Conservation (phyloP, 2,797 vertebrate genomes). For the Psittacula echo region DNA sequence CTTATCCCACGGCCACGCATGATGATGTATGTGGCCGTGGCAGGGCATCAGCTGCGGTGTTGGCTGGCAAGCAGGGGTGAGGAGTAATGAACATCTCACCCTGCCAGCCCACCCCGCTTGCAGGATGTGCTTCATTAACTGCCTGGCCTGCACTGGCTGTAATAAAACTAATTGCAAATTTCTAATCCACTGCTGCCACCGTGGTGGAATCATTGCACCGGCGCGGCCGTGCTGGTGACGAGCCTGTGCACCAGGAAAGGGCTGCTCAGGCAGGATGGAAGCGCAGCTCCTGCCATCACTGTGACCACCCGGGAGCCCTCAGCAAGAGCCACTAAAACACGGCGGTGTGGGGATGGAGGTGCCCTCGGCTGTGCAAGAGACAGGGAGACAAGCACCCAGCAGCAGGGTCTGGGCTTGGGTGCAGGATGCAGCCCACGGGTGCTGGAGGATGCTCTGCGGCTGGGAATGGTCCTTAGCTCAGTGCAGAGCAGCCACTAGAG, state of each 20-base stretch:
- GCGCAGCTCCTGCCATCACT: not conserved
- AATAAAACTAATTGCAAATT: conserved; percentile 61
- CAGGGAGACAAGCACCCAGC: fast-evolving
- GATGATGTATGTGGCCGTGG: not conserved
- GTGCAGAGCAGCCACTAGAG: conserved; percentile 63
- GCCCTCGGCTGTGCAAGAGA: fast-evolving
- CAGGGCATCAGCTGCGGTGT: not conserved
- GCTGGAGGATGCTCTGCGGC: not conserved
- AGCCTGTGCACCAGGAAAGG: not conserved
- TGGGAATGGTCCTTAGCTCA: not conserved
- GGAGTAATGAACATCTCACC: not conserved
- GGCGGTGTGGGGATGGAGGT: fast-evolving
- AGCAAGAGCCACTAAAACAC: not conserved
- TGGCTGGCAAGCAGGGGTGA: not conserved
- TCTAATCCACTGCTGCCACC: not conserved
- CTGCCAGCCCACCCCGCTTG: not conserved
- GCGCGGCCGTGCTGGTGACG: fast-evolving
- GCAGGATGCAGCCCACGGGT: not conserved
- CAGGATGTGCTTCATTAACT: conserved; percentile 50
- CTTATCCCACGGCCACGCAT: fast-evolving
- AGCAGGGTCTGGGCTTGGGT: fast-evolving
- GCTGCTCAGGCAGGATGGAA: not conserved
- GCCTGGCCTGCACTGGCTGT: not conserved
- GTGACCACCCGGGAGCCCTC: not conserved
- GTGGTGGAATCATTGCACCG: not conserved